Percentiles rank a stretch among this genome's conserved stretches.
These are phyloP conservation scores for Automeris io DNA, from an alignment of 2,888 invertebrate species.

Conservation along the genomic window DNA sequence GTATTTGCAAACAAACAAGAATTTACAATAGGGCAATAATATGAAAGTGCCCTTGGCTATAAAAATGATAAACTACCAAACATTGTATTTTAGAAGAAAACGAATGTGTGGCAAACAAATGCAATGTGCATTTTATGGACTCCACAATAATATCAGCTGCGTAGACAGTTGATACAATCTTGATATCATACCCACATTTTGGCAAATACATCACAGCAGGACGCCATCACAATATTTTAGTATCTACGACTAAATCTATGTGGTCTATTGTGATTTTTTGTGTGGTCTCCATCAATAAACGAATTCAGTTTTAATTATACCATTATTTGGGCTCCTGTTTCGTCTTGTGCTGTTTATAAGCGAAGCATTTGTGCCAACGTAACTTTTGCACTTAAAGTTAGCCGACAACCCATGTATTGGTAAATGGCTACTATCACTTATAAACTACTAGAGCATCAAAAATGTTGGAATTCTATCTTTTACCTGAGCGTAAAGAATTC, in stretches of 20 bases:
- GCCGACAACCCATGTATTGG: no score
- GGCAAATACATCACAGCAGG: slow-evolving; percentile 72
- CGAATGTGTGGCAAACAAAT: slow-evolving; percentile 23
- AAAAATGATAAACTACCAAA: slow-evolving; percentile 38
- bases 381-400: no score
- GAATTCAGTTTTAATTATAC: slow-evolving; percentile 7
- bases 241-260: slow-evolving; percentile 58
- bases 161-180: slow-evolving; percentile 47
- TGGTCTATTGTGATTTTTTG: slow-evolving; percentile 41
- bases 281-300: slow-evolving; percentile 22
- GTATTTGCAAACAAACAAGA: slow-evolving; percentile 18
- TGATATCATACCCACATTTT: slow-evolving; percentile 73
- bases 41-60: slow-evolving; percentile 29
- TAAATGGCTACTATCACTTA: no score
- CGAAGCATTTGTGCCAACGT: no score
- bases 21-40: slow-evolving; percentile 26
- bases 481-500: no score
- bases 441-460: no score
- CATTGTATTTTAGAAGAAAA: slow-evolving; percentile 25
- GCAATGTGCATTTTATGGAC: slow-evolving; percentile 47
- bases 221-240: slow-evolving; percentile 74
- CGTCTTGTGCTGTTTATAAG: no score
- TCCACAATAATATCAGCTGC: slow-evolving; percentile 60
- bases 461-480: no score
- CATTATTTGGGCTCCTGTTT: slow-evolving; percentile 10